phyloP scores from a whole-genome alignment of 2,797 vertebrate species.

The Peromyscus attwateri region DNA sequence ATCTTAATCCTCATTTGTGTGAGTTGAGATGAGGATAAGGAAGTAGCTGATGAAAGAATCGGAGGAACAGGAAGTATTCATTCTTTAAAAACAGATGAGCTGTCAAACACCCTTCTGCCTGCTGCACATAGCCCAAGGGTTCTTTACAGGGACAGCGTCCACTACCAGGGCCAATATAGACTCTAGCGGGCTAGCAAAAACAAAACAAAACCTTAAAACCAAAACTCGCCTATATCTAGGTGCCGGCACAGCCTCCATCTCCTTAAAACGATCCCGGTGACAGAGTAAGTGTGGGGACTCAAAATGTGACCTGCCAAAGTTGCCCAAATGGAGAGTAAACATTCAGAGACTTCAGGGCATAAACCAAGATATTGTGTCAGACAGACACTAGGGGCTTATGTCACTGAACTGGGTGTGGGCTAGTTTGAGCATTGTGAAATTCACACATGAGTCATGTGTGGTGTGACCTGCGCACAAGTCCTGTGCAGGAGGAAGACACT shows the following conservation, averaged over 20 bases:
- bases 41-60: slow-evolving; percentile 22
- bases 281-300: background rate
- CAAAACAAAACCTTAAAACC: background rate
- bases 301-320: background rate
- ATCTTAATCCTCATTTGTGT: slow-evolving; percentile 50
- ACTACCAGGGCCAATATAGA: background rate
- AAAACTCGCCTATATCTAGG: background rate
- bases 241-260: background rate
- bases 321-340: slow-evolving; percentile 40
- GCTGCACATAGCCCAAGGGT: background rate
- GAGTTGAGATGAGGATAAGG: slow-evolving; percentile 37
- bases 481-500: slow-evolving; percentile 7
- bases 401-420: background rate
- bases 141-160: slow-evolving; percentile 57
- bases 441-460: background rate
- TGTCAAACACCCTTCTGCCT: background rate
- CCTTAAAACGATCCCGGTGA: background rate
- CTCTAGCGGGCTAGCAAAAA: background rate
- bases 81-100: slow-evolving; percentile 32
- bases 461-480: background rate
- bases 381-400: background rate
- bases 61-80: slow-evolving; percentile 11
- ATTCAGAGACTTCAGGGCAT: background rate
- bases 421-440: background rate
- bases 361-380: background rate